Conservation (phyloP, 2,113 vertebrate species). For the Tympanuchus pallidicinctus region DNA sequence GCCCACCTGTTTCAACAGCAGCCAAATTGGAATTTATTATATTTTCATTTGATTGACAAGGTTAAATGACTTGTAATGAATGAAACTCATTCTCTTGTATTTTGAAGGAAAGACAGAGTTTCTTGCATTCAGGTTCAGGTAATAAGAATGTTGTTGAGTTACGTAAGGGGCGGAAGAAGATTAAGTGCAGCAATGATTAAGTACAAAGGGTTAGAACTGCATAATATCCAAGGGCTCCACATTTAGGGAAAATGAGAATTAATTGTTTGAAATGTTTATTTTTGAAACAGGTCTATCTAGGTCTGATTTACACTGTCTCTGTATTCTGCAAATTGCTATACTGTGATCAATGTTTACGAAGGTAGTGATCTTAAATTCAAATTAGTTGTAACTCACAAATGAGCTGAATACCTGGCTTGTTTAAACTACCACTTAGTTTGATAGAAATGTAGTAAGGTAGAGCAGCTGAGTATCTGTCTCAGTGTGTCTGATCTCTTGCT, state of each 20-base stretch:
- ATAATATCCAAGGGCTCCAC: neutral
- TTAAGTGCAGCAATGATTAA: neutral
- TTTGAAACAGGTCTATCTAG: neutral
- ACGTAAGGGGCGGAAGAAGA: neutral
- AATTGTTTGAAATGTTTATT: neutral
- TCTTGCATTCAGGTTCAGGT: neutral
- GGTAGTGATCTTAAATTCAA: neutral
- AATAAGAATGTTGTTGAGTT: neutral
- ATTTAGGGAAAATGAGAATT: neutral
- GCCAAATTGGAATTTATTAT: neutral
- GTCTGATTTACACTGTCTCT: neutral
- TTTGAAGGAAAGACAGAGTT: neutral
- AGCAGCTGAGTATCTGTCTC: neutral
- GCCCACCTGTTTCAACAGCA: neutral
- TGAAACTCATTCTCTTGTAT: neutral
- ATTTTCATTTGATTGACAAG: neutral
- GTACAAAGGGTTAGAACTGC: neutral
- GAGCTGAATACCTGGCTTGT: neutral
- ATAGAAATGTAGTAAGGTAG: neutral
- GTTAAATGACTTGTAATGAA: neutral
- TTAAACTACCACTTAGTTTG: neutral
- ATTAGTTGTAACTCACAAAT: neutral
- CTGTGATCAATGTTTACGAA: neutral
- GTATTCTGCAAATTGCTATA: neutral
- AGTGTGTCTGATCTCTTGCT: neutral